A percentile compares a stretch with the other conserved stretches of the same genome.
Conservation (phyloP, 2,797 vertebrate genomes). For the Syndactyla subalaris region DNA sequence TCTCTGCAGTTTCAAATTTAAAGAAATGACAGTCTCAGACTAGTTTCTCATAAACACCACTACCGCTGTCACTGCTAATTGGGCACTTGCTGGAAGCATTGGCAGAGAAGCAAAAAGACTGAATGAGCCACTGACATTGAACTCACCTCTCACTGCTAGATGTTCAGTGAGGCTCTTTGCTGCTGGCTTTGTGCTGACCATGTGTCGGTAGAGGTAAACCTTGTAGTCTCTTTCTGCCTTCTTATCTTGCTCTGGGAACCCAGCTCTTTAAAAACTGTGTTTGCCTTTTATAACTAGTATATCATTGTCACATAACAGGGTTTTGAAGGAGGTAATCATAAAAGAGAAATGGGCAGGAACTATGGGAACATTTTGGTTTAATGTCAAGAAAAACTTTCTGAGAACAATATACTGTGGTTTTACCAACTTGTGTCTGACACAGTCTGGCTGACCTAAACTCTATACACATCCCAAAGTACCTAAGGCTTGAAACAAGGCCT, state of each 20-base stretch:
- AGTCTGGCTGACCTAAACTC: neutral
- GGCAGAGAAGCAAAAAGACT: conserved; percentile 40
- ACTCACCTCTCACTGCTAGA: neutral
- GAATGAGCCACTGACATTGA: conserved; percentile 40
- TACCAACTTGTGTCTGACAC: neutral
- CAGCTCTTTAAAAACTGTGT: neutral
- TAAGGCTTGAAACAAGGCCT: neutral
- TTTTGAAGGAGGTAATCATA: neutral
- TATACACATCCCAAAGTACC: neutral
- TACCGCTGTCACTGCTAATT: conserved; percentile 34
- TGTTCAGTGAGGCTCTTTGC: neutral
- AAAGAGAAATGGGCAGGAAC: neutral
- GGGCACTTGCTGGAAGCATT: conserved; percentile 42
- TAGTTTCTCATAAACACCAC: conserved; percentile 53
- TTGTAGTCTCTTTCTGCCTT: neutral
- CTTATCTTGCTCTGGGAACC: neutral
- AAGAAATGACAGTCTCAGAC: conserved; percentile 42
- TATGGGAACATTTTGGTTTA: neutral
- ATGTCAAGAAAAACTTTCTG: conserved; percentile 2
- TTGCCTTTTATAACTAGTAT: neutral
- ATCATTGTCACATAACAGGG: neutral
- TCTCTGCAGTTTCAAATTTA: conserved; percentile 44
- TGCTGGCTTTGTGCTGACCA: neutral
- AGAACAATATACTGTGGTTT: neutral
- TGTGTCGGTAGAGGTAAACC: neutral